These are phyloP conservation scores for Macquaria ambigua DNA, from an alignment of 2,113 vertebrate genomes.

Conservation along the genomic window DNA sequence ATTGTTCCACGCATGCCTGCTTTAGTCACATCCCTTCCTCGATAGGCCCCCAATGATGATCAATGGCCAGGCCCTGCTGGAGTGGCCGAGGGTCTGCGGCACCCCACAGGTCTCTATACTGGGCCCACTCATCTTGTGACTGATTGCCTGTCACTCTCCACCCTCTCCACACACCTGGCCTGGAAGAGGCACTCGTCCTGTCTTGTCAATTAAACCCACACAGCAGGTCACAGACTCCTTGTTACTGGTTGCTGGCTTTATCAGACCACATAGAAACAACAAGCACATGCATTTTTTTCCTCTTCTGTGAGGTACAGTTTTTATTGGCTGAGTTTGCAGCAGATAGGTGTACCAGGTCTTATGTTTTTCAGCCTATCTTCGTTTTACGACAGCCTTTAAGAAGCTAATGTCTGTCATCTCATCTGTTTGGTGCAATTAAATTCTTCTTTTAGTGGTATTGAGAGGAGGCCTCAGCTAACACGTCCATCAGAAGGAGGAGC, in stretches of 20 bases:
- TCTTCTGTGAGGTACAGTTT: conserved; percentile 28
- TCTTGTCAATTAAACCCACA: conserved; percentile 73
- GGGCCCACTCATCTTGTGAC: conserved; percentile 80
- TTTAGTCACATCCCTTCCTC: conserved; percentile 84
- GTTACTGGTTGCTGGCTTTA: conserved; percentile 53
- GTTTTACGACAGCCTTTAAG: conserved; percentile 80
- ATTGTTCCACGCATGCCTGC: conserved; percentile 84
- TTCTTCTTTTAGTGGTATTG: conserved; percentile 77
- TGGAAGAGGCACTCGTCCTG: conserved; percentile 76
- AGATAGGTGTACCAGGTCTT: conserved; percentile 60
- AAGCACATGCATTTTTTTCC: conserved; percentile 11
- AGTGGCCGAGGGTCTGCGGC: conserved; percentile 69
- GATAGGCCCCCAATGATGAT: conserved; percentile 82
- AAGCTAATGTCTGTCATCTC: conserved; percentile 82
- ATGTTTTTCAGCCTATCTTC: conserved; percentile 65
- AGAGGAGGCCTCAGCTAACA: conserved; percentile 68
- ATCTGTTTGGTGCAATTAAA: conserved; percentile 83
- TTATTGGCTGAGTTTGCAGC: conserved; percentile 68
- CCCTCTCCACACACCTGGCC: conserved; percentile 73
- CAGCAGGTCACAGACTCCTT: conserved; percentile 65
- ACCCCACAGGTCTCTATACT: conserved; percentile 79
- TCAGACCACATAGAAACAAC: conserved; percentile 50
- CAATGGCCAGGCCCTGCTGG: conserved; percentile 76
- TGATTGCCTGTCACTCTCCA: conserved; percentile 79
- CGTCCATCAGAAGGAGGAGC: conserved; percentile 73